These are phyloP conservation scores for Pimpla rufipes DNA, from an alignment of 2,888 invertebrate genomes.

Conservation along the genomic window DNA sequence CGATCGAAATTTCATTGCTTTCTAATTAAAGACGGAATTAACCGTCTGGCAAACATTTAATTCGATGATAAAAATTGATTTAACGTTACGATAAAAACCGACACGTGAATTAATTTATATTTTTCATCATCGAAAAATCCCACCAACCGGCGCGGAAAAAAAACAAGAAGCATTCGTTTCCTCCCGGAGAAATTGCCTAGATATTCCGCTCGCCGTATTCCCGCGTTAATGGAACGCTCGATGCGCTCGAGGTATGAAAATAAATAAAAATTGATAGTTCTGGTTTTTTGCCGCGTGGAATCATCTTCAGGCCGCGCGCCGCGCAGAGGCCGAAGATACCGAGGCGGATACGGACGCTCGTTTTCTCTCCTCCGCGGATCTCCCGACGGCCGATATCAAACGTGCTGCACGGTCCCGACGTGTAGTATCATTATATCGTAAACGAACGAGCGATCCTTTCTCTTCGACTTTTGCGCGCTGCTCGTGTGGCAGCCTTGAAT, in stretches of 20 bases:
- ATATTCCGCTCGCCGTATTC: not conserved
- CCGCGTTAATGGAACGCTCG: not conserved
- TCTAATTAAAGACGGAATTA: not conserved
- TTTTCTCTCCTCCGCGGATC: constrained; percentile 39
- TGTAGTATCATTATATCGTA: constrained; percentile 18
- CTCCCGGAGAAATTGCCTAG: not conserved
- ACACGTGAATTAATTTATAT: too few species aligned
- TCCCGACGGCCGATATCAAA: constrained; percentile 25
- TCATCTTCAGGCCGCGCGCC: constrained; percentile 12
- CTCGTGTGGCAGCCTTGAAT: constrained; percentile 41
- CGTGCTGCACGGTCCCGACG: constrained; percentile 5
- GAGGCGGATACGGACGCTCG: constrained; percentile 24
- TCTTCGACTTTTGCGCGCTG: constrained; percentile 45
- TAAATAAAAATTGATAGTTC: constrained; percentile 25
- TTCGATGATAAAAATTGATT: not conserved
- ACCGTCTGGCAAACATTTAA: not conserved
- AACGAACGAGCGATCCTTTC: constrained; percentile 51
- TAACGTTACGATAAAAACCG: too few species aligned
- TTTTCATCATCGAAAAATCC: too few species aligned
- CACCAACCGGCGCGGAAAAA: too few species aligned
- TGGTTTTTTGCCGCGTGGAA: constrained; percentile 10
- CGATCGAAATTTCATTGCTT: not conserved
- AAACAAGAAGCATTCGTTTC: too few species aligned
- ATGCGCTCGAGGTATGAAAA: not conserved
- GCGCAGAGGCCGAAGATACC: constrained; percentile 20